These are phyloP conservation scores for Scyliorhinus canicula DNA, from an alignment of 2,797 vertebrate genomes.

Conservation along the genomic window DNA sequence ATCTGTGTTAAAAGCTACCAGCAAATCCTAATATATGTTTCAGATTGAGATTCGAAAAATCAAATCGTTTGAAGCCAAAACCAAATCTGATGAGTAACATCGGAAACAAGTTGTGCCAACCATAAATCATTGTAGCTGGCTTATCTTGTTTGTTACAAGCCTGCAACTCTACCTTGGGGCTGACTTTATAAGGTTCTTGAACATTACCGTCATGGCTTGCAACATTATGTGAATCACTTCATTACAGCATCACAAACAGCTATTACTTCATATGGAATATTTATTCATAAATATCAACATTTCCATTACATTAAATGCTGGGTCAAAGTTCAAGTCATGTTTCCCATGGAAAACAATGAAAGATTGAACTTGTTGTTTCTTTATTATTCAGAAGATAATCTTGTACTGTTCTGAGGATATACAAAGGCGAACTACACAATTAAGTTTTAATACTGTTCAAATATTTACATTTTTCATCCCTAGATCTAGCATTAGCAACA, in stretches of 20 bases:
- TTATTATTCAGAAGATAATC: neutral
- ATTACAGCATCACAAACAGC: neutral
- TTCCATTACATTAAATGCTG: neutral
- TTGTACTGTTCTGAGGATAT: neutral
- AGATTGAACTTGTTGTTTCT: slow-evolving; percentile 9
- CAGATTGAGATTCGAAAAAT: neutral
- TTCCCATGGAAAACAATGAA: slow-evolving; percentile 1
- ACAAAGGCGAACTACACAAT: no score
- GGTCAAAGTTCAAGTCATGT: neutral
- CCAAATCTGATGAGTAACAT: neutral
- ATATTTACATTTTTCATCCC: slow-evolving; percentile 7
- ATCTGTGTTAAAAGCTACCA: neutral
- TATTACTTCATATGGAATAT: neutral
- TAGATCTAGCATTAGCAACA: neutral
- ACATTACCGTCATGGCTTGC: neutral
- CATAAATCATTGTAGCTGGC: slow-evolving; percentile 9
- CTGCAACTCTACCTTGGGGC: neutral
- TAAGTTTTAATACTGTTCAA: no score
- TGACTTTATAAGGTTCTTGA: slow-evolving; percentile 1
- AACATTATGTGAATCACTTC: slow-evolving; percentile 10
- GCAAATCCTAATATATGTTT: neutral
- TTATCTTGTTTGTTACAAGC: neutral
- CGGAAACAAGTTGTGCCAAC: neutral
- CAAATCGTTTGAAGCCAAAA: neutral
- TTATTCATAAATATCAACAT: slow-evolving; percentile 8